phyloP scores from a whole-genome alignment of 2,888 invertebrate species.

The Rotaria magnacalcarata region DNA sequence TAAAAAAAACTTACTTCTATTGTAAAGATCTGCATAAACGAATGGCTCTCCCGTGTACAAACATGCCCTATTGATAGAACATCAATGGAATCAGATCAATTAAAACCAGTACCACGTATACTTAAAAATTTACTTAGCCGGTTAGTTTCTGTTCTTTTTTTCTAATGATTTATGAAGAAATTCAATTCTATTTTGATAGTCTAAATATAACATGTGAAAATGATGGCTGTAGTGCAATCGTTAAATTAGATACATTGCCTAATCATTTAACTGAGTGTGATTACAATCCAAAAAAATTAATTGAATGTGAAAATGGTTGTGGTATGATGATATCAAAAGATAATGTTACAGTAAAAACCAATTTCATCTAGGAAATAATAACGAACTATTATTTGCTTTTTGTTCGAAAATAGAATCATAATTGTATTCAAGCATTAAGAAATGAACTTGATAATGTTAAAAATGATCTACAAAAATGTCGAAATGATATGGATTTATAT shows the following conservation, averaged over 20 bases:
- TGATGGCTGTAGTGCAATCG: constrained; percentile 75
- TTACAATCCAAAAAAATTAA: constrained; percentile 85
- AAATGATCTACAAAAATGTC: constrained; percentile 77
- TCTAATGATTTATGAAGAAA: background rate
- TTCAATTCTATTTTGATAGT: constrained; percentile 60
- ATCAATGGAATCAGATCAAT: constrained; percentile 75
- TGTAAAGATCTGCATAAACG: constrained; percentile 73
- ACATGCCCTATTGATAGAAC: constrained; percentile 90
- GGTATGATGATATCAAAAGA: constrained; percentile 89
- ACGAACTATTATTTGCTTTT: no score
- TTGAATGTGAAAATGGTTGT: constrained; percentile 87
- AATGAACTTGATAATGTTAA: constrained; percentile 74
- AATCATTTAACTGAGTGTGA: constrained; percentile 84
- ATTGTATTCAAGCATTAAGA: constrained; percentile 82
- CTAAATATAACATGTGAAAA: constrained; percentile 86
- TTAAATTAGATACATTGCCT: constrained; percentile 79
- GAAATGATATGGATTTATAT: constrained; percentile 80
- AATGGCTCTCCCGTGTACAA: constrained; percentile 87
- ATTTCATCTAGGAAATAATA: background rate
- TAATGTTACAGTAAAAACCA: constrained; percentile 69
- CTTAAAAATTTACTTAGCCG: constrained; percentile 73
- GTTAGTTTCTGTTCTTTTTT: background rate
- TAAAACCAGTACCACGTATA: constrained; percentile 85
- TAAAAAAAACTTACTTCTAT: no score
- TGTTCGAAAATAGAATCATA: constrained; percentile 68